A percentile compares a stretch with the other conserved stretches of the same genome.
Evolutionary conservation across 92 coral and sea anemone genomes (phyloP).

Genomic region (Scolanthus callimorphus): DNA sequence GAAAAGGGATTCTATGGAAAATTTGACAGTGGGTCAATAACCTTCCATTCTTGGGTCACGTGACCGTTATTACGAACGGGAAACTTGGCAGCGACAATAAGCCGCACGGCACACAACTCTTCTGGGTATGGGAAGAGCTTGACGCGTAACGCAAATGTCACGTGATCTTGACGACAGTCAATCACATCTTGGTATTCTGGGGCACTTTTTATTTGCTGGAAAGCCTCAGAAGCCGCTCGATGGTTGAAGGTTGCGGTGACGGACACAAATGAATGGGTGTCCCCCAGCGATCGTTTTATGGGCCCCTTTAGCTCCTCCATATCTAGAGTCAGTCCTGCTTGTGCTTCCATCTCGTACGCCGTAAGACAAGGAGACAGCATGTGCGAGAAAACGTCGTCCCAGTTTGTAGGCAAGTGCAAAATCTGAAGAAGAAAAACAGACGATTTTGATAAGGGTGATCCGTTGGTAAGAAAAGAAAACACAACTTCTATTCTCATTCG

Average conservation of each 20-base stretch:
- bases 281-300: constrained; percentile 3
- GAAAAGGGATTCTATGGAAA: too few relatives aligned
- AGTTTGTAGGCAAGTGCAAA: background rate
- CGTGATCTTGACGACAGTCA: constrained; percentile 6
- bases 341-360: constrained; percentile 15
- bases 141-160: constrained; percentile 19
- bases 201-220: constrained; percentile 1
- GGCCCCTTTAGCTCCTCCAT: constrained; percentile 30
- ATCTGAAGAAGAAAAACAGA: background rate
- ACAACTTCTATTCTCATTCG: too few relatives aligned
- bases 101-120: constrained; percentile 17
- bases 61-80: constrained; percentile 11
- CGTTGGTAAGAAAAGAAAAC: too few relatives aligned
- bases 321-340: constrained; percentile 9
- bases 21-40: background rate
- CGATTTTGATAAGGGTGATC: too few relatives aligned
- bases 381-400: constrained; percentile 24
- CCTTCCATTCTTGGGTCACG: constrained; percentile 15
- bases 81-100: constrained; percentile 11
- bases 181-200: constrained; percentile 18
- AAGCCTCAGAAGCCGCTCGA: constrained; percentile 6
- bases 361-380: constrained; percentile 16
- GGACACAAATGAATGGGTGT: constrained; percentile 5
- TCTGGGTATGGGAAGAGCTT: constrained; percentile 35
- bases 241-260: constrained; percentile 14